Evolutionary conservation across 2,113 vertebrate species (phyloP), one percentile per base, ranked within the genome.

Genomic region (Athene cunicularia): DNA sequence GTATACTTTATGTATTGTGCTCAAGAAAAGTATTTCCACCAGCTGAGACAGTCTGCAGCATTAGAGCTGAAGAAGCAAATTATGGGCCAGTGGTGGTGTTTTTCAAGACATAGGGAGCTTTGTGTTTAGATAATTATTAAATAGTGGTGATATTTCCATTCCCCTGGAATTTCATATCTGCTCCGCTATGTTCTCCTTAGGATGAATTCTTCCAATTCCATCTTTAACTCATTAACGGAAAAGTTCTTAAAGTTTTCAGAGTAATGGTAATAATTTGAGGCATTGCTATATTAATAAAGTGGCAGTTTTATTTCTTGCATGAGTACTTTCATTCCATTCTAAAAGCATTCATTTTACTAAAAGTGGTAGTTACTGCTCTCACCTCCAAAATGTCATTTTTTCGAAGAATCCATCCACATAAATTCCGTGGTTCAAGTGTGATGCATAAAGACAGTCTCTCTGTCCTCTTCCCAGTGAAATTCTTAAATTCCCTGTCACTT

Each of bases 21-120:
- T 93, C 95, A 91, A n/a, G 97, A 98, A 83, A 95, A 95, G 47
- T 96, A 85, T 71, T 98, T 98, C 93, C 97, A 50, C 52, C 97
- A 98, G 0, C 86, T 98, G 49, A 95, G 97, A 77, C 86, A 87
- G 12, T 88, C 91, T 5, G 91, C 97, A 3, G 91, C 39, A 7
- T 27, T 43, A 45, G 91, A 95, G 58, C 88, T 98, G 80, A 89
- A 95, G 33, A 91, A 91, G 27, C 95, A 95, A 91, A 88, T 41
- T 53, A 71, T 24, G 96, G 98, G 64, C 95, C 97, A 0, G 62
- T 96, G 23, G 45, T 98, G 27, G 85, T 97, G n/a, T 97, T 98
- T 87, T 98, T 97, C 70, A 97, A 95, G 86, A 94, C 96, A 4
- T 86, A 96, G 21, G 96, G 95, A 17, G 28, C 92, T 63, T 90